phyloP scores from a whole-genome alignment of 2,888 invertebrate species.

The Ramazzottius varieornatus region DNA sequence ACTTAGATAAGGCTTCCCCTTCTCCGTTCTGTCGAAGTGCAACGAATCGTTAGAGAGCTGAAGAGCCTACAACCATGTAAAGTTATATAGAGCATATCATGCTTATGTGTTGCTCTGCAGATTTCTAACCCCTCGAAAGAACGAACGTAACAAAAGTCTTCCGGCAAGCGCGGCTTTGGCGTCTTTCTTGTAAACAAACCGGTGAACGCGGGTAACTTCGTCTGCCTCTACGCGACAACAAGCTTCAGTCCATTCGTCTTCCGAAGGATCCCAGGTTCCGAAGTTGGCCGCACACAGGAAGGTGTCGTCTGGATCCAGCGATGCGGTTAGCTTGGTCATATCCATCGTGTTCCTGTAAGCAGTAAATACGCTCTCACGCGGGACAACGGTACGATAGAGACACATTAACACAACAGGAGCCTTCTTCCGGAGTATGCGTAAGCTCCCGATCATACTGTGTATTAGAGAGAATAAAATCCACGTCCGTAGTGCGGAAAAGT shows the following conservation, averaged over 20 bases:
- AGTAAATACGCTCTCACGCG: too few species aligned
- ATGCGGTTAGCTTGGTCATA: too few species aligned
- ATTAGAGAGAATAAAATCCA: too few species aligned
- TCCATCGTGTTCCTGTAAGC: too few species aligned
- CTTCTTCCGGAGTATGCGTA: too few species aligned
- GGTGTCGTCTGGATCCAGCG: too few species aligned
- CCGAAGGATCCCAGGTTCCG: conserved; percentile 6
- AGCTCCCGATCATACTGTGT: too few species aligned
- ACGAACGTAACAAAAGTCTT: conserved; percentile 14
- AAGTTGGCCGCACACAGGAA: not conserved
- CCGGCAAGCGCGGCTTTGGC: conserved; percentile 13
- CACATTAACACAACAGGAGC: too few species aligned
- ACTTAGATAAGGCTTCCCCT: conserved; percentile 16
- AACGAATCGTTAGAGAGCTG: conserved; percentile 7
- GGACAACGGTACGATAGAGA: too few species aligned
- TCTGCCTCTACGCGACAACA: conserved; percentile 16
- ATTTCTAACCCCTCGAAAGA: conserved; percentile 6
- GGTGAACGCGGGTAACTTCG: conserved; percentile 14
- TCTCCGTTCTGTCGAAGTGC: conserved; percentile 15
- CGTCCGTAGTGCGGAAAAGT: too few species aligned
- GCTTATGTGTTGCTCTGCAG: too few species aligned
- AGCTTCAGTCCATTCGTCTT: conserved; percentile 10
- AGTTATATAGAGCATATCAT: too few species aligned
- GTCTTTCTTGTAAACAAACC: conserved; percentile 16
- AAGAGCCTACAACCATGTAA: not conserved